phyloP scores from a whole-genome alignment of 2,797 vertebrate genomes.

The Rhinichthys osculus region DNA sequence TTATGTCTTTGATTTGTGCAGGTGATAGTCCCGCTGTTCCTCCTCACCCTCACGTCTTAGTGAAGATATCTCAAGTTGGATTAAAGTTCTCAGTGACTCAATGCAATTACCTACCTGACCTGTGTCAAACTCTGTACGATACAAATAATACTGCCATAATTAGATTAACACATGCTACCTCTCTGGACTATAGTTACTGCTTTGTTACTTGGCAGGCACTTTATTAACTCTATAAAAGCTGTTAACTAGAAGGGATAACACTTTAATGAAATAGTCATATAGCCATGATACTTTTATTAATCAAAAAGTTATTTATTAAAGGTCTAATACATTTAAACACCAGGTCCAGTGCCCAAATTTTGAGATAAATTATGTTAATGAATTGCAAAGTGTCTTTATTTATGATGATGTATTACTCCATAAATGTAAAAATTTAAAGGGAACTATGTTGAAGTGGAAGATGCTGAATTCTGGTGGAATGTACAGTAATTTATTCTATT shows the following conservation, averaged over 20 bases:
- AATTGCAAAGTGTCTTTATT: constrained; percentile 3
- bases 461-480: background rate
- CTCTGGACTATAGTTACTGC: constrained; percentile 26
- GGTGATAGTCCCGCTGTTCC: background rate
- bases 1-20: constrained; percentile 26
- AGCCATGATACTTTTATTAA: constrained; percentile 19
- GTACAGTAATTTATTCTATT: constrained; percentile 28
- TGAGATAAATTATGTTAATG: background rate
- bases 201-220: constrained; percentile 31
- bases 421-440: background rate
- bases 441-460: background rate
- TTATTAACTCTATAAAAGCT: constrained; percentile 46
- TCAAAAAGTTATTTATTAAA: constrained; percentile 17
- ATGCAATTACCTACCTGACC: constrained; percentile 38
- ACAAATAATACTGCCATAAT: constrained; percentile 40
- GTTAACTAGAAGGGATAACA: constrained; percentile 5
- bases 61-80: constrained; percentile 32
- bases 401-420: background rate
- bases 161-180: constrained; percentile 52
- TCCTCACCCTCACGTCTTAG: constrained; percentile 21
- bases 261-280: constrained; percentile 29
- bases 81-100: constrained; percentile 32
- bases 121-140: constrained; percentile 33
- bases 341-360: background rate
- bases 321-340: background rate